Conservation (phyloP, 2,888 invertebrate species). For the Cryptocheilus praepositus region DNA sequence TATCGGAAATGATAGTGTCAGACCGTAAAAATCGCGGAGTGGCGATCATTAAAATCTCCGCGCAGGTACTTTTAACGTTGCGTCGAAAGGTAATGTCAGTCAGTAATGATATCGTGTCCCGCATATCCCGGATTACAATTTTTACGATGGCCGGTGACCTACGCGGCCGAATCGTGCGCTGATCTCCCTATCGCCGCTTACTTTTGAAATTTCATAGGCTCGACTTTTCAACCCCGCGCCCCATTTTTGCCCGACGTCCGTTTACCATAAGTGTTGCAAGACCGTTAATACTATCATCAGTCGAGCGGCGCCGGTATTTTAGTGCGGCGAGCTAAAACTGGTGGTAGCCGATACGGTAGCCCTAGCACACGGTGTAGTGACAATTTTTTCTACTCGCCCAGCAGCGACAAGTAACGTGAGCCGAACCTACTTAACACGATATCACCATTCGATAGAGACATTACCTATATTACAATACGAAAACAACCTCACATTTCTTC, state of each 20-base stretch:
- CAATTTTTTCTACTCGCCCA: conserved; percentile 7
- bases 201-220: too few species aligned
- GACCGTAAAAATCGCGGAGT: conserved; percentile 20
- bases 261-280: conserved; percentile 35
- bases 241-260: conserved; percentile 29
- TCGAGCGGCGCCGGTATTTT: conserved; percentile 19
- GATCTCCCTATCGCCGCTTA: too few species aligned
- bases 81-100: too few species aligned
- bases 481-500: conserved; percentile 9
- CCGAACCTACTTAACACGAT: background rate
- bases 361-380: too few species aligned
- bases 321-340: conserved; percentile 19
- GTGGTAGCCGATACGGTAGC: conserved; percentile 14
- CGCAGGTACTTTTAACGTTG: too few species aligned
- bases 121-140: too few species aligned
- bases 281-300: conserved; percentile 28
- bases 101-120: too few species aligned
- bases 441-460: conserved; percentile 34
- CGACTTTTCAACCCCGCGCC: conserved; percentile 17
- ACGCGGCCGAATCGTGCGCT: too few species aligned
- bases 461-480: conserved; percentile 34
- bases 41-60: background rate
- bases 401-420: conserved; percentile 9
- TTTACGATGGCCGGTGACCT: too few species aligned
- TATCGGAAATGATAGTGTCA: conserved; percentile 21